phyloP scores from a whole-genome alignment of 2,113 vertebrate genomes.

The Albula goreensis region DNA sequence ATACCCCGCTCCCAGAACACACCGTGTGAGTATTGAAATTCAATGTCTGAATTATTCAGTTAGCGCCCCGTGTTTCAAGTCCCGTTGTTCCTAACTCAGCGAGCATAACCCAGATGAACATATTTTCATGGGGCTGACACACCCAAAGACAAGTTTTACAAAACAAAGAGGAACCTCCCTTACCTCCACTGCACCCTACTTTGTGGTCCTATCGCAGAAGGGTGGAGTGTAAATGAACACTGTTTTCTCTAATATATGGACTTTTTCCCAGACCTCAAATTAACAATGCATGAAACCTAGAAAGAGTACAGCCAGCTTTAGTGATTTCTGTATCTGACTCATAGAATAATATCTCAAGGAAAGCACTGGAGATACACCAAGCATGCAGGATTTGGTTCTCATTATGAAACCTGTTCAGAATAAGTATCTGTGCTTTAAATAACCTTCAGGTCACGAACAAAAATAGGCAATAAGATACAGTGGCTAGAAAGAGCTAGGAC shows the following conservation, averaged over 20 bases:
- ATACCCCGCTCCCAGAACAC: constrained; percentile 31
- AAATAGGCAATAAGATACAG: too few relatives aligned
- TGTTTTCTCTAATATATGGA: neutral
- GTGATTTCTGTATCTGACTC: too few relatives aligned
- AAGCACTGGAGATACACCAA: too few relatives aligned
- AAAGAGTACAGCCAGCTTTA: too few relatives aligned
- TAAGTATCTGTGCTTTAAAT: too few relatives aligned
- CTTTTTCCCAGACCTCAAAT: neutral
- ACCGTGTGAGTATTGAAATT: constrained; percentile 24
- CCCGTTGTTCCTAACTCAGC: constrained; percentile 24
- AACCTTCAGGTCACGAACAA: too few relatives aligned
- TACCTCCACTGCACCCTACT: neutral
- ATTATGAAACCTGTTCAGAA: too few relatives aligned
- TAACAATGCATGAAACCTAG: too few relatives aligned
- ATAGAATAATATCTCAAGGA: too few relatives aligned
- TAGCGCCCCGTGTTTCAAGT: neutral
- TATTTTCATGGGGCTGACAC: constrained; percentile 24
- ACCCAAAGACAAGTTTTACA: constrained; percentile 4
- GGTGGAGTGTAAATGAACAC: too few relatives aligned
- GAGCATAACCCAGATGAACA: constrained; percentile 11
- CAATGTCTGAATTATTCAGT: constrained; percentile 40
- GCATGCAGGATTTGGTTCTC: too few relatives aligned
- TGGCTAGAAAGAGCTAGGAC: too few relatives aligned
- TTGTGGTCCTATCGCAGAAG: neutral
- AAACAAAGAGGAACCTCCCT: neutral